Evolutionary conservation across 2,888 invertebrate species (phyloP).

Genomic region (Agriotes lineatus): DNA sequence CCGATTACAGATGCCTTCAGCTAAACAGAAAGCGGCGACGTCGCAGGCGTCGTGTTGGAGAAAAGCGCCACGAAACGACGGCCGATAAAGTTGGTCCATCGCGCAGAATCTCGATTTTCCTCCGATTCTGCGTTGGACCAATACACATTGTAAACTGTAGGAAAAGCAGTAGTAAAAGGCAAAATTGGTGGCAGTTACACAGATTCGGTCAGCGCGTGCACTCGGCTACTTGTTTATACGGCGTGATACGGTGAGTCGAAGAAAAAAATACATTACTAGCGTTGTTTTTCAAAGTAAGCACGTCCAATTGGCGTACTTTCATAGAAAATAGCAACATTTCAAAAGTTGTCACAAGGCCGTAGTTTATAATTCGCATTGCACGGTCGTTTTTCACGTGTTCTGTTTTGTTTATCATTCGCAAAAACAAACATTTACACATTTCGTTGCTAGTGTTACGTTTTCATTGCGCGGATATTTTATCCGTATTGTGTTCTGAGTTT

Average conservation of each 20-base stretch:
- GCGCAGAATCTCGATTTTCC: constrained; percentile 55
- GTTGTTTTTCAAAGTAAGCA: neutral
- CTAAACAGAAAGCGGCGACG: constrained; percentile 20
- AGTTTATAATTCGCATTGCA: constrained; percentile 19
- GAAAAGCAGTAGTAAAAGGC: constrained; percentile 48
- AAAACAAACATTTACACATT: constrained; percentile 17
- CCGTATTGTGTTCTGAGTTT: neutral
- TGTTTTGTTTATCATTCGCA: constrained; percentile 18
- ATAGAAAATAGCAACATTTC: neutral
- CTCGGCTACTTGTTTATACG: constrained; percentile 28
- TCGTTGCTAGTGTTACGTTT: neutral
- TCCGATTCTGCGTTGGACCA: constrained; percentile 57
- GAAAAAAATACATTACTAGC: constrained; percentile 5
- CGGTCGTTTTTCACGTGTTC: constrained; percentile 28
- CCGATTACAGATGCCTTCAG: constrained; percentile 27
- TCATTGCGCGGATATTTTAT: neutral
- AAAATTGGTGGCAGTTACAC: constrained; percentile 47
- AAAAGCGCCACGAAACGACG: constrained; percentile 47
- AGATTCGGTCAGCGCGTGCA: constrained; percentile 38
- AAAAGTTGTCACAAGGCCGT: constrained; percentile 13
- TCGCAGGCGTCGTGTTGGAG: constrained; percentile 27
- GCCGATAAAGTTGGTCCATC: constrained; percentile 46
- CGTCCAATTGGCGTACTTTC: neutral
- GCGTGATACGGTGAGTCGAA: constrained; percentile 25
- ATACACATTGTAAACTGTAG: constrained; percentile 51